A percentile compares a stretch with the other conserved stretches of the same genome.
Evolutionary conservation across 35 echinoderm and acorn worm species (phyloP).

Genomic region (Nesometra sesokonis): DNA sequence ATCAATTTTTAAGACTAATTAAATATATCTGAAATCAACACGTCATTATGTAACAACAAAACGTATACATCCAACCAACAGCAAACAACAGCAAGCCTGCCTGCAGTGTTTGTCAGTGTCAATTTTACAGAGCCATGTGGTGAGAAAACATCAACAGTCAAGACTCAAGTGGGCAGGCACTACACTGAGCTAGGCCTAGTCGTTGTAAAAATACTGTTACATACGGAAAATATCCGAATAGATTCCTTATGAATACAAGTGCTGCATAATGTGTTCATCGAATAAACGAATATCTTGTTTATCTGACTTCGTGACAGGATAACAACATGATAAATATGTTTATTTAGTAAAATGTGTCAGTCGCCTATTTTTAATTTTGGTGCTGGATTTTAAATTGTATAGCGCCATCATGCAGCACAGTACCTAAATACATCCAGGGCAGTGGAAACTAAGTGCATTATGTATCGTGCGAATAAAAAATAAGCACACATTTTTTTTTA

Average conservation of each 20-base stretch:
- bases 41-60: too few species aligned
- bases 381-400: background rate
- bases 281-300: background rate
- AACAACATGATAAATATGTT: background rate
- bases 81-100: too few species aligned
- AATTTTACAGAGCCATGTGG: too few species aligned
- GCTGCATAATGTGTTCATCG: background rate
- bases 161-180: too few species aligned
- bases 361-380: background rate
- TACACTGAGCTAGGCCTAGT: background rate
- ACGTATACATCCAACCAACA: background rate
- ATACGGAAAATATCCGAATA: background rate
- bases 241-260: background rate
- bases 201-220: background rate
- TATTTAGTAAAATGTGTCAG: background rate
- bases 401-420: background rate
- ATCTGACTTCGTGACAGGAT: background rate
- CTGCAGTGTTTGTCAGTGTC: too few species aligned
- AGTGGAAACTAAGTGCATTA: too few species aligned
- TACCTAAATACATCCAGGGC: too few species aligned
- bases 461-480: too few species aligned
- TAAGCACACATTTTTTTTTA: too few species aligned
- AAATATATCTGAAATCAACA: too few species aligned
- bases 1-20: too few species aligned
- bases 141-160: too few species aligned